Conservation (phyloP, 1,140 invertebrate genomes). For the Anoplolepis gracilipes region DNA sequence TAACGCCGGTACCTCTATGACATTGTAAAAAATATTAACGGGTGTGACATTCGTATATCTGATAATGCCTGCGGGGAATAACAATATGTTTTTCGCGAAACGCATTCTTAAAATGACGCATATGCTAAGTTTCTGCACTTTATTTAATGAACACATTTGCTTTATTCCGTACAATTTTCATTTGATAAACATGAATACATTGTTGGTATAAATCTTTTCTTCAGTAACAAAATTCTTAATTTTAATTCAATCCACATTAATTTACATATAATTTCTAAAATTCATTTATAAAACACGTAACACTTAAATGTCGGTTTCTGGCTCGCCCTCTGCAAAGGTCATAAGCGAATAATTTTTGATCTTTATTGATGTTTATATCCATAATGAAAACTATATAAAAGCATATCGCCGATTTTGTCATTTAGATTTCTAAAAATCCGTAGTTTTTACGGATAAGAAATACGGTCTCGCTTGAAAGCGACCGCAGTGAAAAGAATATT, state of each 20-base stretch:
- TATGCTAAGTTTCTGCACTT: slow-evolving; percentile 4
- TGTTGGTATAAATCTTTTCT: neutral
- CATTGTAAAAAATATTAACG: slow-evolving; percentile 51
- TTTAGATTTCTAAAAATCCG: neutral
- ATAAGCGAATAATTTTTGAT: neutral
- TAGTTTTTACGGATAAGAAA: neutral
- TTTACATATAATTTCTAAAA: neutral
- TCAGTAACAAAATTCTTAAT: neutral
- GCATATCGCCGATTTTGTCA: neutral
- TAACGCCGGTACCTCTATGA: slow-evolving; percentile 41
- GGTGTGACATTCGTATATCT: slow-evolving; percentile 59
- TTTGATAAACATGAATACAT: neutral
- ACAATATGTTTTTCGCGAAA: slow-evolving; percentile 7
- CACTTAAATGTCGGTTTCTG: neutral
- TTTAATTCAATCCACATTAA: slow-evolving; percentile 1
- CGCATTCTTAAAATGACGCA: slow-evolving; percentile 22
- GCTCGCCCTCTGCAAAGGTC: neutral
- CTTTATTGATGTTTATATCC: neutral
- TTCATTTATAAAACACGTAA: neutral
- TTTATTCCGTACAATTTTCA: neutral
- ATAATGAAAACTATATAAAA: neutral
- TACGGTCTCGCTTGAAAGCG: neutral
- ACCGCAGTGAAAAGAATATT: neutral
- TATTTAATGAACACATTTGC: no score
- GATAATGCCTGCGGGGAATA: slow-evolving; percentile 43